phyloP scores from a whole-genome alignment of 2,113 vertebrate genomes.

The Ardeotis arabs region DNA sequence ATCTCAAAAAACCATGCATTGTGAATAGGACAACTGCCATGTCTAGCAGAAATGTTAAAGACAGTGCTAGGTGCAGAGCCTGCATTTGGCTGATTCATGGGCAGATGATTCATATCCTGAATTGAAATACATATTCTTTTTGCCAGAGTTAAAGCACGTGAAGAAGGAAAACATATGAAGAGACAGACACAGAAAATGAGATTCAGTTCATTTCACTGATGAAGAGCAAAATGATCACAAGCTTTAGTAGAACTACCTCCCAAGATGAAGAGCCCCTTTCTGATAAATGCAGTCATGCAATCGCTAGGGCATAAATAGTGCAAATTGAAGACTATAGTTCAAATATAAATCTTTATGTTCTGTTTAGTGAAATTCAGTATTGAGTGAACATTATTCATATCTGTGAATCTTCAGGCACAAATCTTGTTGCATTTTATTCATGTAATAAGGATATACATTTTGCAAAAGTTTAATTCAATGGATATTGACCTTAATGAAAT shows the following conservation, averaged over 20 bases:
- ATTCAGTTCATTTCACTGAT: conserved; percentile 34
- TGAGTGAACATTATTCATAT: conserved; percentile 20
- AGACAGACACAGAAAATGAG: background rate
- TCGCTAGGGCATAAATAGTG: background rate
- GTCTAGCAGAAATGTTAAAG: background rate
- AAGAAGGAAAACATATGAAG: background rate
- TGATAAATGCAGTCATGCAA: conserved; percentile 2
- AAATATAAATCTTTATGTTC: conserved; percentile 41
- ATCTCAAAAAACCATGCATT: background rate
- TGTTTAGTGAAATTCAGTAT: conserved; percentile 25
- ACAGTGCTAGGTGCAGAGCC: background rate
- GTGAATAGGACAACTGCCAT: background rate
- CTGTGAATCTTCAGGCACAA: conserved; percentile 38
- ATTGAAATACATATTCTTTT: background rate
- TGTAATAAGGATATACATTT: conserved; percentile 42
- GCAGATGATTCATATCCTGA: background rate
- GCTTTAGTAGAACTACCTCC: conserved; percentile 54
- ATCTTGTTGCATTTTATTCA: conserved; percentile 59
- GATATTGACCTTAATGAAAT: conserved; percentile 65
- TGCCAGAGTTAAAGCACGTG: background rate
- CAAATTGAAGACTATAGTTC: conserved; percentile 20
- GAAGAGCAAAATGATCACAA: conserved; percentile 9
- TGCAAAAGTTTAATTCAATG: conserved; percentile 52
- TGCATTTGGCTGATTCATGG: background rate
- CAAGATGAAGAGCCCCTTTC: conserved; percentile 15